Evolutionary conservation across 2,797 vertebrate genomes (phyloP).

Genomic region (Heteromormyrus szaboi): DNA sequence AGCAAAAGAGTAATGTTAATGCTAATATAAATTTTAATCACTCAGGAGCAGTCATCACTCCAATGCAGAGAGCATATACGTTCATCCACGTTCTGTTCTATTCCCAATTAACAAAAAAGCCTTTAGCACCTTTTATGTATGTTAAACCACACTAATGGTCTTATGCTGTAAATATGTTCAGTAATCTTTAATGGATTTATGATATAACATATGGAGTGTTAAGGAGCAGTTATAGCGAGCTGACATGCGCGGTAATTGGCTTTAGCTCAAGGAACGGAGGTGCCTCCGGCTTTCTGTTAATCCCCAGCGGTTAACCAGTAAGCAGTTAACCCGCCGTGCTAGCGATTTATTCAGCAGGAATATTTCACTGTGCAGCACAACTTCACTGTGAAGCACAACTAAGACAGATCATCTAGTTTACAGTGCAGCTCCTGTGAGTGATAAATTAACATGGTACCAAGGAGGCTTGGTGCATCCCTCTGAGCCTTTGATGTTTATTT

Average conservation of each 20-base stretch:
- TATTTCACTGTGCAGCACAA: slow-evolving; percentile 66
- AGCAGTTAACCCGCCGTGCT: slow-evolving; percentile 53
- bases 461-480: slow-evolving; percentile 60
- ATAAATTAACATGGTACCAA: slow-evolving; percentile 74
- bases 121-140: neutral
- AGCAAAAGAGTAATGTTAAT: slow-evolving; percentile 30
- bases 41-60: neutral
- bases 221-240: neutral
- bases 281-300: slow-evolving; percentile 59
- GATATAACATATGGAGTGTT: neutral
- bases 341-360: slow-evolving; percentile 74
- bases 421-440: slow-evolving; percentile 51
- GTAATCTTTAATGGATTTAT: neutral
- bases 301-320: slow-evolving; percentile 50
- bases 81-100: neutral
- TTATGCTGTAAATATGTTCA: neutral
- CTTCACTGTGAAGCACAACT: slow-evolving; percentile 65
- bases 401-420: slow-evolving; percentile 67
- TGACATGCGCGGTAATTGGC: neutral
- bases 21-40: slow-evolving; percentile 33
- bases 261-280: neutral
- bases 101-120: slow-evolving; percentile 10
- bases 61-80: neutral
- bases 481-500: slow-evolving; percentile 74
- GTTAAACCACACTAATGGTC: slow-evolving; percentile 1